These are phyloP conservation scores for Apocheima hispidaria DNA, from an alignment of 2,888 invertebrate genomes.

Conservation along the genomic window DNA sequence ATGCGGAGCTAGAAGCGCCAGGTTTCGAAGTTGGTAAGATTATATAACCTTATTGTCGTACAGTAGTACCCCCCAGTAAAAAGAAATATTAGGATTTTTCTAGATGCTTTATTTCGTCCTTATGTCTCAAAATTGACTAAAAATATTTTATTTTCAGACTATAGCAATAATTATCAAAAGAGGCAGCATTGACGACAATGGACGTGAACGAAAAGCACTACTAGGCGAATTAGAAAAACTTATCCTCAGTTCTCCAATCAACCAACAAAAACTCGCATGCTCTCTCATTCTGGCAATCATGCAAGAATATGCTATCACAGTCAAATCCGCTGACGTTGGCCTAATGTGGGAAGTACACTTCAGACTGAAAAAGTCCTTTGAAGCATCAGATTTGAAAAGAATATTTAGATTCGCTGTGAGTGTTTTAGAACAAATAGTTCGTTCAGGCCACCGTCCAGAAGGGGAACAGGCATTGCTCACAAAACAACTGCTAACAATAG, in stretches of 20 bases:
- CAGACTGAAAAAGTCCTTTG: constrained; percentile 93
- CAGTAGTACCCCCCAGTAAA: no score
- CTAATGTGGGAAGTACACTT: constrained; percentile 95
- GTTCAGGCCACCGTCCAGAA: constrained; percentile 79
- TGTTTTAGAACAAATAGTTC: constrained; percentile 75
- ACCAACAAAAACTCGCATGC: constrained; percentile 93
- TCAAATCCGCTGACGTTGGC: constrained; percentile 94
- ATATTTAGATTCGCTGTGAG: constrained; percentile 88
- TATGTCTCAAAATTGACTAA: neutral
- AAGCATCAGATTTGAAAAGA: constrained; percentile 91
- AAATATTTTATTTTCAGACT: constrained; percentile 77
- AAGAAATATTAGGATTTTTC: no score
- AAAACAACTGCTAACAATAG: constrained; percentile 90
- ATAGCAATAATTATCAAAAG: constrained; percentile 96
- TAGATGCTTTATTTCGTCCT: no score
- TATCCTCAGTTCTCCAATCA: constrained; percentile 92
- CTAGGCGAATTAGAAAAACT: constrained; percentile 91
- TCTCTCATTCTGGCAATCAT: constrained; percentile 93
- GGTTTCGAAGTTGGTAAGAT: no score
- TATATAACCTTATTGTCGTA: no score
- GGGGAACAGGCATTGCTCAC: constrained; percentile 85
- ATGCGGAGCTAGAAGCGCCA: no score
- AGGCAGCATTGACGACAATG: constrained; percentile 91
- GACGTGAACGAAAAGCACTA: constrained; percentile 88
- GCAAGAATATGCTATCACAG: constrained; percentile 95